phyloP scores from a whole-genome alignment of 2,888 invertebrate genomes.

The Lottia gigantea region DNA sequence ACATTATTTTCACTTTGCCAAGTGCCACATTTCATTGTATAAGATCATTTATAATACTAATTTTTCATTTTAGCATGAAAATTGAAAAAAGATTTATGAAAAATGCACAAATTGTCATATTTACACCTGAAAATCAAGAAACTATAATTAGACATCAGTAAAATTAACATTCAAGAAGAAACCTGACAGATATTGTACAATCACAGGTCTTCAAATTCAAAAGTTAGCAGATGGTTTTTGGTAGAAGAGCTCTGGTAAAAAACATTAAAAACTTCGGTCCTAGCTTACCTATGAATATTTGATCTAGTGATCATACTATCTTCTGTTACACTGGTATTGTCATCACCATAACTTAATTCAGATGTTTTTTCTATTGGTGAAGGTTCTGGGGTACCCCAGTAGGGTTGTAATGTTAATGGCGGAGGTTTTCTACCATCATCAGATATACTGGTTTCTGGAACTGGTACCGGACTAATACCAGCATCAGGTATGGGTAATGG shows the following conservation, averaged over 20 bases:
- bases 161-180: too few species aligned
- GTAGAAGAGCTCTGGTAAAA: not conserved
- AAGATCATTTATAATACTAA: too few species aligned
- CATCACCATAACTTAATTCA: conserved; percentile 50
- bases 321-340: conserved; percentile 28
- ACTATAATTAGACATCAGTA: too few species aligned
- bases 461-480: not conserved
- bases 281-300: conserved; percentile 52
- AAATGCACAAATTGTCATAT: too few species aligned
- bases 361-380: conserved; percentile 50
- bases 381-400: conserved; percentile 51
- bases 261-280: not conserved
- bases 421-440: conserved; percentile 44
- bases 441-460: not conserved
- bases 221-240: too few species aligned
- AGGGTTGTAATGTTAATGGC: conserved; percentile 49
- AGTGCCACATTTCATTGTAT: too few species aligned
- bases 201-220: too few species aligned
- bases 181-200: too few species aligned
- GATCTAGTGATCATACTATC: conserved; percentile 44
- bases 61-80: too few species aligned
- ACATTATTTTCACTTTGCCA: too few species aligned
- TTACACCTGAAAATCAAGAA: too few species aligned
- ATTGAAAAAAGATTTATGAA: too few species aligned
- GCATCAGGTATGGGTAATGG: conserved; percentile 9